These are phyloP conservation scores for Phenganax marumi DNA, from an alignment of 92 coral and sea anemone species.

Conservation along the genomic window DNA sequence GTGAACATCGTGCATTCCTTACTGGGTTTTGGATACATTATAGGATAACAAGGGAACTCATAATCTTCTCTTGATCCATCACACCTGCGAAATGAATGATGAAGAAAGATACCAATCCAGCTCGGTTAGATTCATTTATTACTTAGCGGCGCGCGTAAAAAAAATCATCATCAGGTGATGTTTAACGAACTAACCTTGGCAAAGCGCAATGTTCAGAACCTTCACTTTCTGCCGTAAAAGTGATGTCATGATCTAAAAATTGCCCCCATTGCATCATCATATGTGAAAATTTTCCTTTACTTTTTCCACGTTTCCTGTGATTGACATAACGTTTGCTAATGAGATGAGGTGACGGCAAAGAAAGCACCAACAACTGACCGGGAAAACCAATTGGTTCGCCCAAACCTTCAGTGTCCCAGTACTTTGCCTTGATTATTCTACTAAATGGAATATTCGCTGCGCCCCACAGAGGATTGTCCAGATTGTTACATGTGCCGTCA, in stretches of 20 bases:
- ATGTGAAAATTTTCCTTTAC: conserved; percentile 63
- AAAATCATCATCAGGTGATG: not conserved
- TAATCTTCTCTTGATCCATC: conserved; percentile 79
- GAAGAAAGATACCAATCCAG: not conserved
- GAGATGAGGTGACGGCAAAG: conserved; percentile 80
- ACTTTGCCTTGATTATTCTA: conserved; percentile 74
- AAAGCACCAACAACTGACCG: conserved; percentile 77
- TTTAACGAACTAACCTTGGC: conserved; percentile 73
- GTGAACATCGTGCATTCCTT: conserved; percentile 87
- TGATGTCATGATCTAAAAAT: conserved; percentile 87
- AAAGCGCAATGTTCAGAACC: conserved; percentile 78
- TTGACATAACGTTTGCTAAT: conserved; percentile 73
- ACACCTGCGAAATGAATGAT: conserved; percentile 59
- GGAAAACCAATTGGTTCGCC: conserved; percentile 95
- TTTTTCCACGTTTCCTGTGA: conserved; percentile 58
- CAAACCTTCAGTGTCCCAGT: conserved; percentile 68
- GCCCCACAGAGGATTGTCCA: conserved; percentile 84
- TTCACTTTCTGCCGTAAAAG: conserved; percentile 97
- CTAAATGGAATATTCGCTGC: conserved; percentile 76
- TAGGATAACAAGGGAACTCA: conserved; percentile 91
- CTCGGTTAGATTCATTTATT: too few species aligned
- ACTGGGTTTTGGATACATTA: conserved; percentile 70
- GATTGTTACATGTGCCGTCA: conserved; percentile 92
- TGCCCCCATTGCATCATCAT: conserved; percentile 99
- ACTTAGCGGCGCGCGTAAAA: not conserved